Evolutionary conservation across 2,113 vertebrate species (phyloP).

Genomic region (Penelope pileata): DNA sequence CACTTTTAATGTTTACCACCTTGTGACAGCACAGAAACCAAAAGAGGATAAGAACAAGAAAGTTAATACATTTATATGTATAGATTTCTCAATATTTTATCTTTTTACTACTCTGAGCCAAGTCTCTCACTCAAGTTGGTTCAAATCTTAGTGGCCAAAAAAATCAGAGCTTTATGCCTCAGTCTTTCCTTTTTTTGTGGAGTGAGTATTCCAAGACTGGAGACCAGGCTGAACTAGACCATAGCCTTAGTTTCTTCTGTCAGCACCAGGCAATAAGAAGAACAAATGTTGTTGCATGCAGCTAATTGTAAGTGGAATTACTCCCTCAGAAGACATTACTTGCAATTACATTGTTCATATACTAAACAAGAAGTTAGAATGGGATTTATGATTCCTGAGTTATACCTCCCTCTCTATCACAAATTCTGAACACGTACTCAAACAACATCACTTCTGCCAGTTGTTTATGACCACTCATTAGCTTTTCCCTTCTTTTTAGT

Average conservation of each 20-base stretch:
- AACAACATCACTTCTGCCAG: neutral
- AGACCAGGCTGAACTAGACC: neutral
- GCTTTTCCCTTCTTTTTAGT: neutral
- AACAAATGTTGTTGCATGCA: neutral
- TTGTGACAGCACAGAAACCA: neutral
- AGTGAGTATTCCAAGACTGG: accelerated
- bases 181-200: neutral
- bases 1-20: neutral
- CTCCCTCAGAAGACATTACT: neutral
- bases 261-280: neutral
- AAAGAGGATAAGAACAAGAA: neutral
- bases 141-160: neutral
- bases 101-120: neutral
- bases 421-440: neutral
- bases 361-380: neutral
- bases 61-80: neutral
- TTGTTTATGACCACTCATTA: neutral
- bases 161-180: neutral
- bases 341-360: neutral
- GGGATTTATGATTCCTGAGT: neutral
- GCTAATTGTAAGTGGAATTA: neutral
- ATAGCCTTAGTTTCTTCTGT: neutral
- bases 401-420: neutral
- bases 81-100: neutral
- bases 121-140: neutral